Evolutionary conservation across 2,113 vertebrate genomes (phyloP).

Genomic region (Puffinus mauretanicus): DNA sequence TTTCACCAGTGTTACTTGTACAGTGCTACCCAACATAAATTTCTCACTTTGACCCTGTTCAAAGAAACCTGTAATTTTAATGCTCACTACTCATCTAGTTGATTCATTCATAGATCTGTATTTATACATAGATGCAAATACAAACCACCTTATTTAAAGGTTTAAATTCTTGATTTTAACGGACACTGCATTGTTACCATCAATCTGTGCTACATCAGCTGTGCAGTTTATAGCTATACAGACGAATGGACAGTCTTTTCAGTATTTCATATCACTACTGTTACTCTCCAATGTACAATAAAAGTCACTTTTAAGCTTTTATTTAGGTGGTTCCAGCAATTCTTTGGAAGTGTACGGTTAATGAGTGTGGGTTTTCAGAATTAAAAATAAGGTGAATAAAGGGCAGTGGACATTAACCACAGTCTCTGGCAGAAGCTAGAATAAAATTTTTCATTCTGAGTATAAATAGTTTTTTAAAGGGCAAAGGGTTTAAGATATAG

Average conservation of each 20-base stretch:
- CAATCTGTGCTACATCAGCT: background rate
- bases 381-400: slow-evolving; percentile 56
- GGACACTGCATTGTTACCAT: background rate
- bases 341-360: background rate
- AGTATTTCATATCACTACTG: background rate
- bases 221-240: background rate
- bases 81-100: background rate
- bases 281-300: slow-evolving; percentile 6
- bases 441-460: slow-evolving; percentile 51
- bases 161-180: background rate
- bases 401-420: slow-evolving; percentile 58
- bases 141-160: background rate
- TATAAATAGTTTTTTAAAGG: slow-evolving; percentile 51
- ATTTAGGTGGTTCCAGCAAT: slow-evolving; percentile 35
- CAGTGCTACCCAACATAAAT: background rate
- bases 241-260: background rate
- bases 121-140: background rate
- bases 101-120: background rate
- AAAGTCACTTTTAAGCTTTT: slow-evolving; percentile 37
- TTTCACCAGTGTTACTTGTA: background rate
- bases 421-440: slow-evolving; percentile 35
- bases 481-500: slow-evolving; percentile 43
- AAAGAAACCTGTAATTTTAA: background rate
- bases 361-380: slow-evolving; percentile 55
- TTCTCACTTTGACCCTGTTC: background rate